Evolutionary conservation across 30 jellyfish, hydroid and myxozoan species (phyloP).

Genomic region (Chironex yamaguchii): DNA sequence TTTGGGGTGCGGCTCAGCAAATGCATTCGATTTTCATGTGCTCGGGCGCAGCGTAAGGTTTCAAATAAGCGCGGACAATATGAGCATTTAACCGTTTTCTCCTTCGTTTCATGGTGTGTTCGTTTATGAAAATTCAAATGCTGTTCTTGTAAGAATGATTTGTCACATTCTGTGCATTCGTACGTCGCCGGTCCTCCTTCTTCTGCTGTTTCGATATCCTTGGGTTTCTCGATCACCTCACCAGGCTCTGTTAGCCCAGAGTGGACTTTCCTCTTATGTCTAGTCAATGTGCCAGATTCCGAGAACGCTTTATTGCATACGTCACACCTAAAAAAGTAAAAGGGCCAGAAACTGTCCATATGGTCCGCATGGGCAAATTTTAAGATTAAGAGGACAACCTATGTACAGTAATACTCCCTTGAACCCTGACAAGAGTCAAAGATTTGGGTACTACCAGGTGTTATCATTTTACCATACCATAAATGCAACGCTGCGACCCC

Average conservation of each 20-base stretch:
- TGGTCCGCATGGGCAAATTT: too few species aligned
- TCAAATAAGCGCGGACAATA: slow-evolving; percentile 15
- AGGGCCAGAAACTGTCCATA: too few species aligned
- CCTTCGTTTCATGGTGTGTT: not conserved
- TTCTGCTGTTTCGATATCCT: not conserved
- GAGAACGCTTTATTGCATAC: slow-evolving; percentile 14
- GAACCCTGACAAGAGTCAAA: too few species aligned
- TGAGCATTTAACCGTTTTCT: slow-evolving; percentile 12
- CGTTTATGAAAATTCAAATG: not conserved
- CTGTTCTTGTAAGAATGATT: not conserved
- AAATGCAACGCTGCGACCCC: too few species aligned
- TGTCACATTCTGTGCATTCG: not conserved
- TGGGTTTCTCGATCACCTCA: not conserved
- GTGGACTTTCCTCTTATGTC: slow-evolving; percentile 7
- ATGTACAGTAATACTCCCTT: too few species aligned
- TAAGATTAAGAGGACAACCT: too few species aligned
- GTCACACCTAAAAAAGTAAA: slow-evolving; percentile 6
- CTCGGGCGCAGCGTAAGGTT: not conserved
- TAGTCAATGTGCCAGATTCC: slow-evolving; percentile 25
- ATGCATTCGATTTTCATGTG: slow-evolving; percentile 29
- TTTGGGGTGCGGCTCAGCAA: not conserved
- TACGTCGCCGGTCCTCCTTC: not conserved
- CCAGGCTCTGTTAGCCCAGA: not conserved
- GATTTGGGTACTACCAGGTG: too few species aligned
- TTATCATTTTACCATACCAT: too few species aligned